Base-by-base conservation (phyloP, 2,113 vertebrate genomes). In the Argyrosomus japonicus region DNA sequence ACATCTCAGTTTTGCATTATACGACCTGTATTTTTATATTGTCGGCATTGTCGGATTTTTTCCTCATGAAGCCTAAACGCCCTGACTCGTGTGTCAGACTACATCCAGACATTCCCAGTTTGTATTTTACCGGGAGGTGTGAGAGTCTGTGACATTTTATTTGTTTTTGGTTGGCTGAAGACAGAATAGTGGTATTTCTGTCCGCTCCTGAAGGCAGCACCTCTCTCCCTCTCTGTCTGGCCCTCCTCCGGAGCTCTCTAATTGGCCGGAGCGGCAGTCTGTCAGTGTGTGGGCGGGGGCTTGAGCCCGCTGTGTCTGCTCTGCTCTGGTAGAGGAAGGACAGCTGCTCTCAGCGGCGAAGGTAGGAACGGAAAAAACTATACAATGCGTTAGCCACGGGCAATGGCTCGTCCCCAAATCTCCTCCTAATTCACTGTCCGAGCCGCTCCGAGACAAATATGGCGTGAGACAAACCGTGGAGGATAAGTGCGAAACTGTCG, bases 261-360 rank as follows among this genome's bases (percentile, higher is more conserved):
- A 91, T 94, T 94, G 91, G 93, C 68, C 64, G 29, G 2, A 15
- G 56, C 13, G 67, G 40, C 86, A 25, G 81, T 89, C 91, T 78
- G 82, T 94, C 90, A 53, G 73, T 1, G 1, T 29, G 50, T 45
- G 88, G 92, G 92, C 85, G 32, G 90, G 86, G 82, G 76, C 83
- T 15, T 72, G 56, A 81, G 84, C 65, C 40, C 64, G 79, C 87
- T 58, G 87, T 74, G 77, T 84, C 82, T 89, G 82, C 76, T 72
- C 27, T 17, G 79, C 75, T 86, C 25, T 23, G 67, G 85, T 79
- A 62, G 81, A 70, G 75, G 79, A 86, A 83, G 84, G 91, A 92
- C 89, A 93, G 89, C 91, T 93, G 87, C 92, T 86, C 87, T 82
- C 57, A 75, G 85, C 81, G 74, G 89, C 79, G 58, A 84, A 92